A percentile compares a stretch with the other conserved stretches of the same genome.
Evolutionary conservation across 2,888 invertebrate species (phyloP).

Genomic region (Electrophaes corylata): DNA sequence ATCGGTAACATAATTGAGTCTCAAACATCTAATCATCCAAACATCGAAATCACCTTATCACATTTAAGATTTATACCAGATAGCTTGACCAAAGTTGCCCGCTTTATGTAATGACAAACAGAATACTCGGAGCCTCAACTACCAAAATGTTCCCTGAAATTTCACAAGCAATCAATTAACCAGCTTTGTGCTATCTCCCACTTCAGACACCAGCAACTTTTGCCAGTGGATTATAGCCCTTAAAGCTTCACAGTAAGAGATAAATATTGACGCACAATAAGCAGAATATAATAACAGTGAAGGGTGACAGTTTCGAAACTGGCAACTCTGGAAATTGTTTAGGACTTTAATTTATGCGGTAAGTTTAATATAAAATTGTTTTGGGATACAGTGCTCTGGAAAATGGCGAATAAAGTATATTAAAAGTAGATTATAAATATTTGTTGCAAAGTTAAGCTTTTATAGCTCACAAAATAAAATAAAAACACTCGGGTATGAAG

Average conservation of each 20-base stretch:
- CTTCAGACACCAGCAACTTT: constrained; percentile 42
- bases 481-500: too few relatives aligned
- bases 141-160: constrained; percentile 34
- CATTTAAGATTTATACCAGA: too few relatives aligned
- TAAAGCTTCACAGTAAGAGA: constrained; percentile 42
- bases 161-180: constrained; percentile 55
- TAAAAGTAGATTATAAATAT: too few relatives aligned
- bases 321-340: constrained; percentile 63
- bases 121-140: constrained; percentile 19
- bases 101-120: constrained; percentile 14
- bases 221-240: constrained; percentile 44
- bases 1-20: too few relatives aligned
- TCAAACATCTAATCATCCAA: too few relatives aligned
- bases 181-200: constrained; percentile 46
- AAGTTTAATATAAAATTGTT: constrained; percentile 63
- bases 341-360: constrained; percentile 67
- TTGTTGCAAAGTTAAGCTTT: too few relatives aligned
- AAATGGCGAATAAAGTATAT: constrained; percentile 31
- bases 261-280: constrained; percentile 51
- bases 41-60: too few relatives aligned
- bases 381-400: constrained; percentile 48
- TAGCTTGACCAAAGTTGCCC: background rate
- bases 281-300: constrained; percentile 51
- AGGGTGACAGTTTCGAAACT: constrained; percentile 64
- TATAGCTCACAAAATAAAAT: too few relatives aligned